Percentiles rank a stretch among this genome's conserved stretches.
phyloP scores from a whole-genome alignment of 2,113 vertebrate species.

The Erythrolamprus reginae region DNA sequence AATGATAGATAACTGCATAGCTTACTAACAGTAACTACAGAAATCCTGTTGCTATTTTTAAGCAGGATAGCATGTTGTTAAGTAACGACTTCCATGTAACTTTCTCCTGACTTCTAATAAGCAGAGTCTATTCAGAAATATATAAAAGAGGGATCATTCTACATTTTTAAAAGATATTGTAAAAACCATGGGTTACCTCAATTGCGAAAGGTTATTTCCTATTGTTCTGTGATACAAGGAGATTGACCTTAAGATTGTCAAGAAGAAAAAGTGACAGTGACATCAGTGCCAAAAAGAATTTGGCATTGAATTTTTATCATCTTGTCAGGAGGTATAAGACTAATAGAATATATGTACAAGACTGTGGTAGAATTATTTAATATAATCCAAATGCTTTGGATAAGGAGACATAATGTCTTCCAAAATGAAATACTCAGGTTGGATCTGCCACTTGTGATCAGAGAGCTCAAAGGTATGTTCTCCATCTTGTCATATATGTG shows the following conservation, averaged over 20 bases:
- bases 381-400: not conserved
- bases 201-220: not conserved
- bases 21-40: not conserved
- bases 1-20: not conserved
- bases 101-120: not conserved
- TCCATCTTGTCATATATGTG: not conserved
- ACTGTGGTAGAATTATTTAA: not conserved
- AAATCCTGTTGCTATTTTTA: not conserved
- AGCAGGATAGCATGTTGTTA: not conserved
- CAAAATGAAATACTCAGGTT: not conserved
- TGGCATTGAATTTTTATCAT: not conserved
- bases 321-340: not conserved
- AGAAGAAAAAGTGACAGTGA: not conserved
- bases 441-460: not conserved
- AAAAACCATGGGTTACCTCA: not conserved
- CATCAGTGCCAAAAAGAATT: not conserved
- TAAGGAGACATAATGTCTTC: not conserved
- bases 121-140: not conserved
- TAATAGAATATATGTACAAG: too few relatives aligned
- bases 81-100: not conserved
- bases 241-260: not conserved
- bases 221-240: not conserved
- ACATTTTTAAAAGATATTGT: not conserved
- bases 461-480: not conserved
- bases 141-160: not conserved